Evolutionary conservation across 2,113 vertebrate species (phyloP).

Genomic region (Menidia beryllina): DNA sequence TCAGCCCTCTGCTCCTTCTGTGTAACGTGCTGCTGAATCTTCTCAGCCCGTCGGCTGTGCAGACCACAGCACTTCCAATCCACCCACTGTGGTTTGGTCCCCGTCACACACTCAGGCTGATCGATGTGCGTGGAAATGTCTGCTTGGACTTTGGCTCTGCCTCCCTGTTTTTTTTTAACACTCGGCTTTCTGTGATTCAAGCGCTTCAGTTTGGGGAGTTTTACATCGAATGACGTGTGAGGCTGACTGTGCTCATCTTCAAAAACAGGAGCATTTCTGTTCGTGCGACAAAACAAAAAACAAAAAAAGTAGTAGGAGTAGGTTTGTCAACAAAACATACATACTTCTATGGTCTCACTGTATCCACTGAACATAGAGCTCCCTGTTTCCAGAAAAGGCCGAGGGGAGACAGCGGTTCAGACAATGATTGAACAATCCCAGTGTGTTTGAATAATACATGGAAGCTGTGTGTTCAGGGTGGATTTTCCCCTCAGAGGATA

Average conservation of each 20-base stretch:
- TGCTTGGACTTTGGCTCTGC: slow-evolving; percentile 27
- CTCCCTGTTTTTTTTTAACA: neutral
- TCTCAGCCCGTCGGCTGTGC: slow-evolving; percentile 6
- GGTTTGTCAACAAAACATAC: neutral
- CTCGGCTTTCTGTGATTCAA: slow-evolving; percentile 16
- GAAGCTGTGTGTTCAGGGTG: slow-evolving; percentile 20
- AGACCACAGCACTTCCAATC: slow-evolving; percentile 30
- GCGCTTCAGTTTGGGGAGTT: neutral
- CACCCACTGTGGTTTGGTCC: slow-evolving; percentile 7
- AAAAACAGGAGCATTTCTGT: neutral
- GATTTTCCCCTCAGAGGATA: slow-evolving; percentile 37
- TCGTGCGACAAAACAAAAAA: too few relatives aligned
- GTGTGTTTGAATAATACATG: slow-evolving; percentile 56
- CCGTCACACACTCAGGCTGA: slow-evolving; percentile 14
- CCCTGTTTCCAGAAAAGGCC: slow-evolving; percentile 31
- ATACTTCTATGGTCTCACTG: slow-evolving; percentile 8
- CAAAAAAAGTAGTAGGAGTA: neutral
- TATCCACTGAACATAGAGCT: slow-evolving; percentile 17
- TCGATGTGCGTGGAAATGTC: slow-evolving; percentile 24
- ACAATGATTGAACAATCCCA: slow-evolving; percentile 33
- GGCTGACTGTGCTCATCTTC: neutral
- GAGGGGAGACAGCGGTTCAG: slow-evolving; percentile 11
- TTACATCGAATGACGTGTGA: neutral
- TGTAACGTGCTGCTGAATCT: slow-evolving; percentile 4
- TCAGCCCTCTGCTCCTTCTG: slow-evolving; percentile 15